These are phyloP conservation scores for Chaetodon trifasciatus DNA, from an alignment of 2,797 vertebrate genomes.

Conservation along the genomic window DNA sequence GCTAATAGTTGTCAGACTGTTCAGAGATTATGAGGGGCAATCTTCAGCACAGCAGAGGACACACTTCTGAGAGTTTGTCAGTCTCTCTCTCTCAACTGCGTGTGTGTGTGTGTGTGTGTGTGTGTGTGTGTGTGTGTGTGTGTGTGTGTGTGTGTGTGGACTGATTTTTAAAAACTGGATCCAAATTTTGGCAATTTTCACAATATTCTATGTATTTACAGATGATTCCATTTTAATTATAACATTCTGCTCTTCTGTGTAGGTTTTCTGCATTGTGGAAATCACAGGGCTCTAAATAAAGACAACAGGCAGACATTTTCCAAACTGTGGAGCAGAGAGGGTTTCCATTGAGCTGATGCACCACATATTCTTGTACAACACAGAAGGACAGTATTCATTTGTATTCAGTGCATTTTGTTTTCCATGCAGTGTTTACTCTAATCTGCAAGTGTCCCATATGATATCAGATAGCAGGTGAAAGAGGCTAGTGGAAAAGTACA, in stretches of 20 bases:
- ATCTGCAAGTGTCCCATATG: slow-evolving; percentile 33
- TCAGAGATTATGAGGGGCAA: neutral
- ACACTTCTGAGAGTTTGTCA: neutral
- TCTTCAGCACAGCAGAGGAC: slow-evolving; percentile 1
- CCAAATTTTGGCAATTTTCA: too few species aligned
- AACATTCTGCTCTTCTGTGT: too few species aligned
- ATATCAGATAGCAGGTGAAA: slow-evolving; percentile 65
- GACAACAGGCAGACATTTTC: neutral
- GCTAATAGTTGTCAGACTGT: neutral
- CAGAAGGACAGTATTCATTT: slow-evolving; percentile 17
- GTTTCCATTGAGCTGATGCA: slow-evolving; percentile 2
- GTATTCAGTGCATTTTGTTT: slow-evolving; percentile 9
- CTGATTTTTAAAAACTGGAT: too few species aligned
- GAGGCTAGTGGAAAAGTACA: slow-evolving; percentile 77
- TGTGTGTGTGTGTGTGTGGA: too few species aligned
- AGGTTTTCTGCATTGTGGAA: too few species aligned
- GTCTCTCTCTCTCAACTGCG: too few species aligned
- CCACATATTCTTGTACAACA: neutral
- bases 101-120: too few species aligned
- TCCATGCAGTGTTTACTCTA: slow-evolving; percentile 14
- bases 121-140: too few species aligned
- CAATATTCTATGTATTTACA: too few species aligned
- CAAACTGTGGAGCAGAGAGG: neutral
- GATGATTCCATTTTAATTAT: too few species aligned
- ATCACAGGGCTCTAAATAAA: too few species aligned